Conservation (phyloP, 2,113 vertebrate species). For the Crypturellus undulatus region DNA sequence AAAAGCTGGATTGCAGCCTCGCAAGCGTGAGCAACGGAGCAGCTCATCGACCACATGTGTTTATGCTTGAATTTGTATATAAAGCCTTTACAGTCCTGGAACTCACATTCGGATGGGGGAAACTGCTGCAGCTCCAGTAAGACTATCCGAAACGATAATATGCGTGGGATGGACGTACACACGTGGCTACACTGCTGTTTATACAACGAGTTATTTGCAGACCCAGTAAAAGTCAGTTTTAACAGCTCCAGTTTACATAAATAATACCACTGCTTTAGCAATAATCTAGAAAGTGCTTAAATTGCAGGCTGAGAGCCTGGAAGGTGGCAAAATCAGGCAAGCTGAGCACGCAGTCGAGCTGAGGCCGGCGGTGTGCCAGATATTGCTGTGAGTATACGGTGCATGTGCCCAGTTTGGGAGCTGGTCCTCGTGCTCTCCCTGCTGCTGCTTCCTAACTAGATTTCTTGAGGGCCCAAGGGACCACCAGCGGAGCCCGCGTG, state of each 20-base stretch:
- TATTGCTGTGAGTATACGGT: fast-evolving
- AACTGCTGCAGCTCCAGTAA: background rate
- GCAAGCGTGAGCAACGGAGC: background rate
- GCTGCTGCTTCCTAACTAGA: background rate
- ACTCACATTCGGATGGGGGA: background rate
- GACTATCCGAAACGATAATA: fast-evolving
- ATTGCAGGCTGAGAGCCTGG: background rate
- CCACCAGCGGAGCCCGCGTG: background rate
- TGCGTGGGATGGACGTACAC: background rate
- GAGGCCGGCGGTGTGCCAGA: background rate
- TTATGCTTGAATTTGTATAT: background rate
- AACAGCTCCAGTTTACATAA: background rate
- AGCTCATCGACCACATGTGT: background rate
- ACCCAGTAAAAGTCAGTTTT: fast-evolving
- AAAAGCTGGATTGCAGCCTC: background rate
- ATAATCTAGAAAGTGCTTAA: background rate
- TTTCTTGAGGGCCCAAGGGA: background rate
- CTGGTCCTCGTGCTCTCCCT: background rate
- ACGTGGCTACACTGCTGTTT: fast-evolving
- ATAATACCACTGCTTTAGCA: background rate
- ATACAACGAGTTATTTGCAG: background rate
- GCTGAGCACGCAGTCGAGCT: background rate
- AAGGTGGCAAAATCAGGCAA: background rate
- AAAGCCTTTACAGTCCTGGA: background rate
- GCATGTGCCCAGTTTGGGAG: fast-evolving